Base-by-base conservation (phyloP, 2,888 invertebrate genomes). In the Lomographa bimaculata region DNA sequence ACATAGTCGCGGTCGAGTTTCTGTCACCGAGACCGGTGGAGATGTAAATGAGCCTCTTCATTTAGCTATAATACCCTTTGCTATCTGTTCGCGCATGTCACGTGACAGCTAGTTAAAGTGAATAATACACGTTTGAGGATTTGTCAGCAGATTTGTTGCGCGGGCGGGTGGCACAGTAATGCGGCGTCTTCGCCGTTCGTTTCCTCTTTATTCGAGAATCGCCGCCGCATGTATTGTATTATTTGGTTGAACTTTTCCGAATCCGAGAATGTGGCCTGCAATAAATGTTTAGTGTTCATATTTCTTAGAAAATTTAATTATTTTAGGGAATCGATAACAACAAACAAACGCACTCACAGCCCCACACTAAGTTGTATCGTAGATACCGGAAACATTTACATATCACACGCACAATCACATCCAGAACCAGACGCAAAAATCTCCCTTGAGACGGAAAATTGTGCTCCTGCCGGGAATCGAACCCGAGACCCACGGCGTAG, bases 201-300 rank as follows among this genome's bases (percentile, higher is more conserved):
- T 23, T 65, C 64, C 7, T 49, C 53, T 41, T 78, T 79, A 50
- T 64, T 63, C 2, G 62, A 54, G 52, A 77, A 71, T 6, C 78
- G 69, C 0, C 80, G 67, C 0, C 75, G 69, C 2, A 75, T 1
- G 25, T 59, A n/a, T 0, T 67, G 57, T 26, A 62, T 44, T 14
- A 80, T 21, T 0, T 65, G 49, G 7, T 60, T 52, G 50, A 85
- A 72, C 50, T 71, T 78, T 16, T 75, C 72, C 5, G 67, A 55
- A 50, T 87, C 79, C 0, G 86, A 81, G 7, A 87, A 68, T 0
- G 78, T 78, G 5, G 86, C 80, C 87, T 87, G 68, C 0, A 34
- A 54, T 35, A 0, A 6, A 18, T n/a, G 5, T 11, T 3, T 12
- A 24, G 10, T n/a, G n/a, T n/a, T n/a, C n/a, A n/a, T n/a, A n/a